A percentile compares a stretch with the other conserved stretches of the same genome.
Evolutionary conservation across 64 coral and sea anemone genomes (phyloP).

Genomic region (Porites lutea): DNA sequence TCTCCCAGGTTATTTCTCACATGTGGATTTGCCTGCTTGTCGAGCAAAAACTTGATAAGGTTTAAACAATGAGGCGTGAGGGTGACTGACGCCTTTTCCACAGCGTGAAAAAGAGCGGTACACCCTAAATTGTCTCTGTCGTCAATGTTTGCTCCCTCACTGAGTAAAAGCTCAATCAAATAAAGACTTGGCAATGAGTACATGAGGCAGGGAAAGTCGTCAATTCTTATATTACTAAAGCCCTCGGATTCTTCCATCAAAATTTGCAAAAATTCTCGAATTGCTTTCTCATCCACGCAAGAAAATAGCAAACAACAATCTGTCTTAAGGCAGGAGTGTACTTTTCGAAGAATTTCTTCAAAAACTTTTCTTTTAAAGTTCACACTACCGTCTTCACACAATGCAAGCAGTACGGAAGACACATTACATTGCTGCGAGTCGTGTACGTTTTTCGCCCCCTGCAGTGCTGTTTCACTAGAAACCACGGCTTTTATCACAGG

Average conservation of each 20-base stretch:
- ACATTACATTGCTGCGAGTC: neutral
- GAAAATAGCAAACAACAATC: neutral
- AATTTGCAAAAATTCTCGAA: neutral
- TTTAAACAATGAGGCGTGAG: too few relatives aligned
- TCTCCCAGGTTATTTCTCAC: neutral
- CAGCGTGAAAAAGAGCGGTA: neutral
- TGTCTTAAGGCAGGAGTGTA: neutral
- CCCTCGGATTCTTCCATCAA: neutral
- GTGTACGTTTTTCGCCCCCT: neutral
- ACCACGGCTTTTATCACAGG: neutral
- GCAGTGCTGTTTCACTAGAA: neutral
- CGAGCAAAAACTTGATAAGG: slow-evolving; percentile 14
- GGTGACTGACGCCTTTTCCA: neutral
- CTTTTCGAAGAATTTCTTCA: neutral
- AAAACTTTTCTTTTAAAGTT: neutral
- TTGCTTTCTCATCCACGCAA: neutral
- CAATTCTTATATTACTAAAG: neutral
- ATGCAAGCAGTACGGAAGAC: neutral
- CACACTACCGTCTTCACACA: neutral
- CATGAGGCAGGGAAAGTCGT: slow-evolving; percentile 1
- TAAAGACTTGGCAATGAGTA: neutral
- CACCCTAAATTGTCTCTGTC: neutral
- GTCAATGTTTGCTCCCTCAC: neutral
- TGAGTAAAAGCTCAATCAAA: neutral
- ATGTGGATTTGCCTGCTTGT: slow-evolving; percentile 28